phyloP scores from a whole-genome alignment of 2,888 invertebrate species.

The Ecliptopera silaceata region DNA sequence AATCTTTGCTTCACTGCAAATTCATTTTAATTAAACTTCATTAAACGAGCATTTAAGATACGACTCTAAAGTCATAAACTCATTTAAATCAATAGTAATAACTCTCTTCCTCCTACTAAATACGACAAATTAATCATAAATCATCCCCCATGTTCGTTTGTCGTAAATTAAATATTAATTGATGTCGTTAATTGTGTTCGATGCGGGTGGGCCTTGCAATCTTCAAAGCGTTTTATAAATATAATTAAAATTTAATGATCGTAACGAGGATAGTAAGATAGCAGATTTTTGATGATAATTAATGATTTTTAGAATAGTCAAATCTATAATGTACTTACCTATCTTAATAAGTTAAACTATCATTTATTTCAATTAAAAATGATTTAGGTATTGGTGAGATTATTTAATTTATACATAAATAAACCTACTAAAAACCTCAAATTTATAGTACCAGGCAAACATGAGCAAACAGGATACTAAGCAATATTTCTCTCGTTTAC shows the following conservation, averaged over 20 bases:
- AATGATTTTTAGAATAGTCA: too few species aligned
- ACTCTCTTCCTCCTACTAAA: neutral
- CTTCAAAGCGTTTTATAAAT: constrained; percentile 19
- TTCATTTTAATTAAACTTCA: too few species aligned
- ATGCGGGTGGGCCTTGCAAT: constrained; percentile 31
- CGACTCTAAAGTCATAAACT: neutral
- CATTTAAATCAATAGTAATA: neutral
- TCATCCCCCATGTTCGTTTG: constrained; percentile 22
- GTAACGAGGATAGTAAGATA: neutral
- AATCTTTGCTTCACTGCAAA: too few species aligned
- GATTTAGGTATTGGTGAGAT: too few species aligned
- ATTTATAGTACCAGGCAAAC: neutral
- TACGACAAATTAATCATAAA: constrained; percentile 7
- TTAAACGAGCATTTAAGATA: too few species aligned
- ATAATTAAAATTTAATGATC: neutral
- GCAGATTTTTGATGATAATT: neutral
- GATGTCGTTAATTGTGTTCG: constrained; percentile 19
- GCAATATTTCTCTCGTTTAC: constrained; percentile 38
- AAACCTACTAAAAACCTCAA: too few species aligned
- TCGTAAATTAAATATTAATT: constrained; percentile 36
- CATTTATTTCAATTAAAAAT: too few species aligned
- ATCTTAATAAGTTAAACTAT: too few species aligned
- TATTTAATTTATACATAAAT: too few species aligned
- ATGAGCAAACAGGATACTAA: neutral
- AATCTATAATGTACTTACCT: too few species aligned